Evolutionary conservation across 2,113 vertebrate genomes (phyloP).

Genomic region (Ciconia maguari): DNA sequence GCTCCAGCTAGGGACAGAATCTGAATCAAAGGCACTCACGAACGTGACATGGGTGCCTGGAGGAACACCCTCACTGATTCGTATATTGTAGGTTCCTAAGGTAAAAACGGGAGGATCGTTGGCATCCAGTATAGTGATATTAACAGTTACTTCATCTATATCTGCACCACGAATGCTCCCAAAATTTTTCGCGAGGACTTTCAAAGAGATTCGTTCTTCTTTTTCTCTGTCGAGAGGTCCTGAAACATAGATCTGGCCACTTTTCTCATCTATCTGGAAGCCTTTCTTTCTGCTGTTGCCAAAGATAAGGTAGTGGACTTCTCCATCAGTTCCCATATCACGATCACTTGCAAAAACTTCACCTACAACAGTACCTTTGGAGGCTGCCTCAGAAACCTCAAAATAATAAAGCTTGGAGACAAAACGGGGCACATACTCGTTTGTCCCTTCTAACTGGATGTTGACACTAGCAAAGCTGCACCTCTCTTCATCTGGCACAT

Average conservation of each 20-base stretch:
- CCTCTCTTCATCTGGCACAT: conserved; percentile 92
- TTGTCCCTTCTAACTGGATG: conserved; percentile 90
- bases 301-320: conserved; percentile 94
- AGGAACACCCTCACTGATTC: conserved; percentile 90
- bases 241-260: conserved; percentile 91
- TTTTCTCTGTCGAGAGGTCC: conserved; percentile 92
- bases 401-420: conserved; percentile 97
- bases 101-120: conserved; percentile 95
- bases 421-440: conserved; percentile 98
- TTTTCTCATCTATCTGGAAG: conserved; percentile 86
- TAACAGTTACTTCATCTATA: conserved; percentile 94
- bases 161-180: conserved; percentile 93
- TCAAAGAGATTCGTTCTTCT: conserved; percentile 90
- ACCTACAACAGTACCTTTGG: conserved; percentile 87
- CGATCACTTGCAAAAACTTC: conserved; percentile 99
- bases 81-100: conserved; percentile 83
- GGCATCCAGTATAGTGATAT: conserved; percentile 92
- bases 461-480: conserved; percentile 92
- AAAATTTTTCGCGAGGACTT: conserved; percentile 91
- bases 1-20: conserved; percentile 97
- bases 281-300: conserved; percentile 91
- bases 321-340: conserved; percentile 89
- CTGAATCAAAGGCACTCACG: conserved; percentile 93
- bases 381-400: conserved; percentile 92
- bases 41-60: conserved; percentile 91